Conservation (phyloP, 1,140 invertebrate species). For the Drosophila santomea region DNA sequence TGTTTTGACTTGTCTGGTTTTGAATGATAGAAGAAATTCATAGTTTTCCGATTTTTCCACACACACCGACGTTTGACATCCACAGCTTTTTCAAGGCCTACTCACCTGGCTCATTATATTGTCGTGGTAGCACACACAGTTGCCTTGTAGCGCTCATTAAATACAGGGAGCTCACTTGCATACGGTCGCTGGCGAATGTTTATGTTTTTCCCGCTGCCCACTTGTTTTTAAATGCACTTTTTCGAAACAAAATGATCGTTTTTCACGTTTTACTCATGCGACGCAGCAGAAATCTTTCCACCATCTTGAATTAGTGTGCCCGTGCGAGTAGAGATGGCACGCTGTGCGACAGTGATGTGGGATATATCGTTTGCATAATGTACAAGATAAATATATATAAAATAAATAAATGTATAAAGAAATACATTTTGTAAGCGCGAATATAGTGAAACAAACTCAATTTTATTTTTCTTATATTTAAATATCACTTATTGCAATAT, state of each 20-base stretch:
- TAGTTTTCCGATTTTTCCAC: conserved; percentile 65
- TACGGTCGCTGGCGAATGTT: conserved; percentile 63
- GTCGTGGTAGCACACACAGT: conserved; percentile 73
- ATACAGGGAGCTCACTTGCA: conserved; percentile 66
- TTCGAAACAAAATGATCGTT: conserved; percentile 68
- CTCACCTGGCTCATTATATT: conserved; percentile 85
- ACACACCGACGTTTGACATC: conserved; percentile 72
- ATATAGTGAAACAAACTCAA: too few species aligned
- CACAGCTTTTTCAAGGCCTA: conserved; percentile 82
- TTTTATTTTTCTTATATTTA: too few species aligned
- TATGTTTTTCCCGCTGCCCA: conserved; percentile 53
- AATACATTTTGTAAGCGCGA: too few species aligned
- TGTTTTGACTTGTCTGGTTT: conserved; percentile 63
- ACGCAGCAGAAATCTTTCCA: conserved; percentile 59
- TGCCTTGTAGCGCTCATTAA: conserved; percentile 82
- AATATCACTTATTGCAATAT: too few species aligned
- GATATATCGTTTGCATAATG: not conserved
- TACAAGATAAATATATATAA: not conserved
- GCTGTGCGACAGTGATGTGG: not conserved
- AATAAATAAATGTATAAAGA: not conserved
- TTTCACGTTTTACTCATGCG: conserved; percentile 69
- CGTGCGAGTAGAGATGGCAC: not conserved
- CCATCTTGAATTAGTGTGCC: conserved; percentile 66
- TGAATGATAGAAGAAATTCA: conserved; percentile 67
- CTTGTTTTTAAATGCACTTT: conserved; percentile 82